Evolutionary conservation across 2,888 invertebrate genomes (phyloP), one percentile per base, ranked within the genome.

Genomic region (Nomada goodeniana): DNA sequence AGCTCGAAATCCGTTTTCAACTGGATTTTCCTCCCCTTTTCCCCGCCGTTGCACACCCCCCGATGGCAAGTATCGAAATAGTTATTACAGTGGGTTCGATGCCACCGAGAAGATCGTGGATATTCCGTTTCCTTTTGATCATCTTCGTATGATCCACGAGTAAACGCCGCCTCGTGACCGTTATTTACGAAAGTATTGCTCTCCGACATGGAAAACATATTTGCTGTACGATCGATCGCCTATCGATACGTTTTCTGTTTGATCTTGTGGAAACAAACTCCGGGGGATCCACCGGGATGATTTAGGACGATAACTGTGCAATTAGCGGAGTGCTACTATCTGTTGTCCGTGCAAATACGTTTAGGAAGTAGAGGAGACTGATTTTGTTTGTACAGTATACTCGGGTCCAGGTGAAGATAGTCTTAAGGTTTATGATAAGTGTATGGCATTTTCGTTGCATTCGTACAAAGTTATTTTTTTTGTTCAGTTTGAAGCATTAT

Each of bases 61-160:
- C 42, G 53, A 29, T 20, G 64, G 68, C 72, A 65, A 26, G 57
- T 61, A 7, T 64, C 76, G 82, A 69, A 76, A 76, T 80, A 69
- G 86, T 83, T 86, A 86, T 86, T 86, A 83, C 79, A 57, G 65
- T 52, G 69, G 76, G 80, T 86, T 83, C 81, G 86, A 86, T 80
- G 83, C 71, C 83, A 79, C 57, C 57, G 47, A 65, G 64, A 78
- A 68, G 71, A 69, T 36, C 68, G 26, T 44, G 80, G 78, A 61
- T 75, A 76, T 80, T 61, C 70, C 44, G 55, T 59, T 78, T 84
- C 80, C 78, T 76, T 80, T 82, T 80, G 68, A 78, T 71, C 85
- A 63, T 75, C 76, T 53, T 82, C 79, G 52, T 60, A 64, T 50
- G 63, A 83, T 70, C 59, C 84, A 52, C 78, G 52, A 63, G 73